These are phyloP conservation scores for Tretioscincus oriximinensis DNA, from an alignment of 2,113 vertebrate species.

Conservation along the genomic window DNA sequence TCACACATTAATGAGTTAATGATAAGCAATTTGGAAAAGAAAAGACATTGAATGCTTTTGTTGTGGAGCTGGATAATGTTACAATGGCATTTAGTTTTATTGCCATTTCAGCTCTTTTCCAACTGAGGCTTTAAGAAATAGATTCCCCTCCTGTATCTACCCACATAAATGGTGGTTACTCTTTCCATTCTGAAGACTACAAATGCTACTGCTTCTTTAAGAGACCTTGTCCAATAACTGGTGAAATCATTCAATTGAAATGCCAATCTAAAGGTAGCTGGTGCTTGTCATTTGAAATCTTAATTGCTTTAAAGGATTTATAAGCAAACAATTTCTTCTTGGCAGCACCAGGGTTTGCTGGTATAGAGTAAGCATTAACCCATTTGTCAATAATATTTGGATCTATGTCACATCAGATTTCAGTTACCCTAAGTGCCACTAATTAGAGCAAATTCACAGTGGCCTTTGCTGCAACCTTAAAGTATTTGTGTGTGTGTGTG, in stretches of 20 bases:
- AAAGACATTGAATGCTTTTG: slow-evolving; percentile 37
- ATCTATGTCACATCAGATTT: slow-evolving; percentile 34
- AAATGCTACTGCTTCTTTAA: slow-evolving; percentile 26
- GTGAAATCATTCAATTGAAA: slow-evolving; percentile 36
- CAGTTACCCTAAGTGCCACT: slow-evolving; percentile 44
- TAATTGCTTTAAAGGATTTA: slow-evolving; percentile 62
- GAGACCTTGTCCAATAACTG: slow-evolving; percentile 18
- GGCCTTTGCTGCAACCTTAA: slow-evolving; percentile 40
- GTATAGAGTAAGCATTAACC: slow-evolving; percentile 49
- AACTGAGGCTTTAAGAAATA: slow-evolving; percentile 29
- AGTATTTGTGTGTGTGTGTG: background rate
- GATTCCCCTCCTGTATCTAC: slow-evolving; percentile 6
- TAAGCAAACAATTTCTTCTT: slow-evolving; percentile 47
- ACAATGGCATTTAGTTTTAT: slow-evolving; percentile 17
- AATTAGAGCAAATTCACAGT: slow-evolving; percentile 59
- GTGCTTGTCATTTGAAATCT: slow-evolving; percentile 60
- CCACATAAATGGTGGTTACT: slow-evolving; percentile 18
- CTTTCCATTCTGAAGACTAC: slow-evolving; percentile 22
- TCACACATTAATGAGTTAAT: background rate
- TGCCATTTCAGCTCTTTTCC: slow-evolving; percentile 23
- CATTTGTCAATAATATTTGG: slow-evolving; percentile 58
- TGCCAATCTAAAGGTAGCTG: slow-evolving; percentile 28
- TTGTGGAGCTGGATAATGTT: slow-evolving; percentile 9
- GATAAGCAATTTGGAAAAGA: slow-evolving; percentile 31
- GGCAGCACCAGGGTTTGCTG: slow-evolving; percentile 51